These are phyloP conservation scores for Allygus modestus DNA, from an alignment of 2,888 invertebrate genomes.

Conservation along the genomic window DNA sequence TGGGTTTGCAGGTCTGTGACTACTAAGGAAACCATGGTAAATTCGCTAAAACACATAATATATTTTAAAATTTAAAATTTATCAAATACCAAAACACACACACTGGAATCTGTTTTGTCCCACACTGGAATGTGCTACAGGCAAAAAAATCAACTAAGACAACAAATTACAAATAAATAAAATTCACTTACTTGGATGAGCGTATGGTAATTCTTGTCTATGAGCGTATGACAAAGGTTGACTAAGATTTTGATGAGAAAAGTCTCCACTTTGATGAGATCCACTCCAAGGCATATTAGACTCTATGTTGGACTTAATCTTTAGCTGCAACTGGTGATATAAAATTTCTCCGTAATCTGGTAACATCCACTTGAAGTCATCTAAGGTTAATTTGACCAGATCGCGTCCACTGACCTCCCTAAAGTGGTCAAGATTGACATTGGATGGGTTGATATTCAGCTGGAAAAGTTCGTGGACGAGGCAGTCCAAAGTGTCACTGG, in stretches of 20 bases:
- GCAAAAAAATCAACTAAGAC: too few relatives aligned
- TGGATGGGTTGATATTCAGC: neutral
- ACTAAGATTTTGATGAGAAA: neutral
- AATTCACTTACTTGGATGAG: neutral
- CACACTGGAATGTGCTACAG: too few relatives aligned
- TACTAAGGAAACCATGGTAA: neutral
- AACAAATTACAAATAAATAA: too few relatives aligned
- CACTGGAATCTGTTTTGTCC: too few relatives aligned
- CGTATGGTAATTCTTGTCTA: neutral
- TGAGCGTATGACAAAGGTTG: neutral
- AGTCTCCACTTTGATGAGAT: neutral
- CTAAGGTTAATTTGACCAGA: neutral
- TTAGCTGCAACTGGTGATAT: neutral
- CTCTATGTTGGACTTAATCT: neutral
- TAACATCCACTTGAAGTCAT: neutral
- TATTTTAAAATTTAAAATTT: too few relatives aligned
- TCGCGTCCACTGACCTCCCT: neutral
- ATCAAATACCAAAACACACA: too few relatives aligned
- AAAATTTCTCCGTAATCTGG: neutral
- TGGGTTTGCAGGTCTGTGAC: neutral
- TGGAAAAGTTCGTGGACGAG: neutral
- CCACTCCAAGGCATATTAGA: neutral
- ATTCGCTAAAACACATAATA: too few relatives aligned
- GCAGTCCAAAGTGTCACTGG: neutral
- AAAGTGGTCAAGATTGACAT: neutral